Base-by-base conservation (phyloP, 2,888 invertebrate genomes). In the Drosophila anomalata region DNA sequence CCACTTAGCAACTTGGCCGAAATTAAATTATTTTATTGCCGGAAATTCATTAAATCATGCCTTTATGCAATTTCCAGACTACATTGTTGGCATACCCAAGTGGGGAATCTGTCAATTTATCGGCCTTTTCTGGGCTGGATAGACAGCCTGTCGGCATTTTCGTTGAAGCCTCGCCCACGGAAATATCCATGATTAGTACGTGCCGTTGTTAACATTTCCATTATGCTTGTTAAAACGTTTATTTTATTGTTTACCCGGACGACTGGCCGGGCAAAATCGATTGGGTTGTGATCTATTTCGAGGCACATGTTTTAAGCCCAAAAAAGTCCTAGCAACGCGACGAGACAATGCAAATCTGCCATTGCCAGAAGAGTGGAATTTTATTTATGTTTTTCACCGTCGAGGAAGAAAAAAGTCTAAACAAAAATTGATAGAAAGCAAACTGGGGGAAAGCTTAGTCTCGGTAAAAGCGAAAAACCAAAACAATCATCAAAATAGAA, bases 21-120 rank as follows among this genome's bases (percentile, higher is more conserved):
- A 86, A 86, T 87, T 81, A 87, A 88, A 87, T 86, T 87, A 88
- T 86, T 80, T 87, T 81, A 88, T 88, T 78, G 76, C 84, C 87
- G 87, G 84, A 80, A 88, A 88, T 87, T 81, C 84, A 74, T 78
- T 83, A 78, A 86, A 78, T 83, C 87, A 75, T 73, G 75, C 66
- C 83, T 78, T 69, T 61, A 85, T 69, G 75, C 79, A 82, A 78
- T 76, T 80, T 78, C 60, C 70, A 65, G 68, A 55, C 67, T 50
- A 80, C 67, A 80, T 65, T 71, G 66, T 44, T 50, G 42, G 66
- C 77, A 77, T 78, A 51, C 67, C 50, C 46, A 79, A 78, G 76
- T 76, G 67, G 63, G 26, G 68, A 58, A 59, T 68, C 72, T 57
- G 69, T 59, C 65, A 75, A 72, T 63, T 57, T 69, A 54, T 56